These are phyloP conservation scores for Dermochelys coriacea DNA, from an alignment of 2,797 vertebrate species.

Conservation along the genomic window DNA sequence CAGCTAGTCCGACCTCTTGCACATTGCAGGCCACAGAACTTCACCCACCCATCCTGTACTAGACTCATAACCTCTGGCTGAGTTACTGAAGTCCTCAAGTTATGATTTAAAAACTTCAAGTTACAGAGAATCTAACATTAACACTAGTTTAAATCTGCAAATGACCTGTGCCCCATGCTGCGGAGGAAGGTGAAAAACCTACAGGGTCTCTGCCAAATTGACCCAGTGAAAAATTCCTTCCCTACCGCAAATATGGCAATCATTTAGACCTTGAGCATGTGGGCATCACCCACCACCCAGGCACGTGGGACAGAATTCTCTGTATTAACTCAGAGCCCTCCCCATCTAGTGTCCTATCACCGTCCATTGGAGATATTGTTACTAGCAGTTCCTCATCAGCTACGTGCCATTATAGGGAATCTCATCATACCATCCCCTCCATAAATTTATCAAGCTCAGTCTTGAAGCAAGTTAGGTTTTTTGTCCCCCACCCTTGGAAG, in stretches of 20 bases:
- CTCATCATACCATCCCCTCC: not conserved
- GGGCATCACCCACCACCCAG: not conserved
- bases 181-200: not conserved
- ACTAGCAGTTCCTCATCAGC: not conserved
- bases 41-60: not conserved
- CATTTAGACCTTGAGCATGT: not conserved
- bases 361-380: not conserved
- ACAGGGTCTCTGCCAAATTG: not conserved
- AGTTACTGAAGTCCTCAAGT: not conserved
- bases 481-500: not conserved
- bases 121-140: not conserved
- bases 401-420: not conserved
- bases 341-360: not conserved
- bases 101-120: not conserved
- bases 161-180: not conserved
- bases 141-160: not conserved
- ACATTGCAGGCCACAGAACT: not conserved
- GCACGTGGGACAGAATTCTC: not conserved
- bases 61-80: not conserved
- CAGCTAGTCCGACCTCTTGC: not conserved
- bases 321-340: not conserved
- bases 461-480: not conserved
- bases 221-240: not conserved
- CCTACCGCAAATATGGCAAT: not conserved
- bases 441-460: not conserved